Percentiles rank a stretch among this genome's conserved stretches.
These are phyloP conservation scores for Barbus barbus DNA, from an alignment of 2,113 vertebrate species.

Conservation along the genomic window DNA sequence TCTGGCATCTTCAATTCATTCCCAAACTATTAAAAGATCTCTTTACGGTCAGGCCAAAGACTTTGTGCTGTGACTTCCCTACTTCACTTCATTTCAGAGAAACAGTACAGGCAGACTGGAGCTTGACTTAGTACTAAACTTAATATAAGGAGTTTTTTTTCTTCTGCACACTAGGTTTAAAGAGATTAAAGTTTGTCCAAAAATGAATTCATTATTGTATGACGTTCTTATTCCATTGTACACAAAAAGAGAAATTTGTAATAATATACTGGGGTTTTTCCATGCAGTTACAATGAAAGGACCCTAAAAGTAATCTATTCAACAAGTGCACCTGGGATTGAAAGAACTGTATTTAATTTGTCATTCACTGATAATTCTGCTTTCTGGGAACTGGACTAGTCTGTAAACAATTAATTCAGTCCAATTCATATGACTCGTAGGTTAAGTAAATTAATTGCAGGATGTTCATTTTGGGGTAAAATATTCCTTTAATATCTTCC, in stretches of 20 bases:
- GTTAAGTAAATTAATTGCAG: not conserved
- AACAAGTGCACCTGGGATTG: not conserved
- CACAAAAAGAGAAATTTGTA: not conserved
- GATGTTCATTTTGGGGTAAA: not conserved
- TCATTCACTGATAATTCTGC: not conserved
- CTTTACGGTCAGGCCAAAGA: constrained; percentile 44
- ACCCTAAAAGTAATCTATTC: not conserved
- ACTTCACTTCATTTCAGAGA: constrained; percentile 29
- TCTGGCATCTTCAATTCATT: constrained; percentile 50
- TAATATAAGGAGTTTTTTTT: not conserved
- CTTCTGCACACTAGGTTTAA: not conserved
- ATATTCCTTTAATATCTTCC: not conserved
- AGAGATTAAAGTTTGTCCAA: not conserved
- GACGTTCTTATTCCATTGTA: not conserved
- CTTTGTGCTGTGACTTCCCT: constrained; percentile 18
- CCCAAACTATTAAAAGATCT: constrained; percentile 50
- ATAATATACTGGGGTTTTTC: not conserved
- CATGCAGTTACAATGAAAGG: not conserved
- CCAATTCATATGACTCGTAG: not conserved
- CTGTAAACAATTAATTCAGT: not conserved
- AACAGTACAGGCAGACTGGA: not conserved
- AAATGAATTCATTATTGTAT: not conserved
- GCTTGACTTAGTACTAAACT: constrained; percentile 23
- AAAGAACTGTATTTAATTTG: not conserved
- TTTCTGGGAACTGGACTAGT: not conserved